phyloP scores from a whole-genome alignment of 2,113 vertebrate genomes.

The Gallinago media region DNA sequence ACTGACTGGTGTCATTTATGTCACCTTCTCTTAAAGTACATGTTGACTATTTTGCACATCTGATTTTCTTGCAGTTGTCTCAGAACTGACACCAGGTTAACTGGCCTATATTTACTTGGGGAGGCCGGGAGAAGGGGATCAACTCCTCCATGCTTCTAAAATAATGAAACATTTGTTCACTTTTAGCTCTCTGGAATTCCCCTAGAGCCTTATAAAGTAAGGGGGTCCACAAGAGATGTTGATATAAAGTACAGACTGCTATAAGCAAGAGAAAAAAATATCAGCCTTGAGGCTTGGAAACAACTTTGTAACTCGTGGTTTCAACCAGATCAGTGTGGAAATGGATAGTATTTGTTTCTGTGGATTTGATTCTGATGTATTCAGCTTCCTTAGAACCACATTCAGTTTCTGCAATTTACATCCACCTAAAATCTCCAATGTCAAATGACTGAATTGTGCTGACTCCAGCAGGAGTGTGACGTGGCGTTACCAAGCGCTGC shows the following conservation, averaged over 20 bases:
- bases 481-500: background rate
- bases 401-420: background rate
- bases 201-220: background rate
- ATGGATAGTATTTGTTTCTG: background rate
- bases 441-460: background rate
- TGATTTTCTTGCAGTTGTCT: background rate
- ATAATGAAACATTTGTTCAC: background rate
- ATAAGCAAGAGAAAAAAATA: background rate
- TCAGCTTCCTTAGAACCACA: background rate
- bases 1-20: background rate
- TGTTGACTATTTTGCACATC: background rate
- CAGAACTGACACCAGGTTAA: background rate
- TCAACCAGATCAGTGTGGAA: background rate
- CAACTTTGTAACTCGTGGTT: background rate
- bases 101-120: background rate
- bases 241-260: background rate
- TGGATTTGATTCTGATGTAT: background rate
- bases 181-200: background rate
- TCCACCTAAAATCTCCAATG: background rate
- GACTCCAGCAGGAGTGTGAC: background rate
- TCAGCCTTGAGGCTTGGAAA: background rate
- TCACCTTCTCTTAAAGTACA: background rate
- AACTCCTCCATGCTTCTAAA: background rate
- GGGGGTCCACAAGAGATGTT: background rate
- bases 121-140: background rate